A percentile compares a stretch with the other conserved stretches of the same genome.
These are phyloP conservation scores for Hetaerina titia DNA, from an alignment of 2,888 invertebrate genomes.

Conservation along the genomic window DNA sequence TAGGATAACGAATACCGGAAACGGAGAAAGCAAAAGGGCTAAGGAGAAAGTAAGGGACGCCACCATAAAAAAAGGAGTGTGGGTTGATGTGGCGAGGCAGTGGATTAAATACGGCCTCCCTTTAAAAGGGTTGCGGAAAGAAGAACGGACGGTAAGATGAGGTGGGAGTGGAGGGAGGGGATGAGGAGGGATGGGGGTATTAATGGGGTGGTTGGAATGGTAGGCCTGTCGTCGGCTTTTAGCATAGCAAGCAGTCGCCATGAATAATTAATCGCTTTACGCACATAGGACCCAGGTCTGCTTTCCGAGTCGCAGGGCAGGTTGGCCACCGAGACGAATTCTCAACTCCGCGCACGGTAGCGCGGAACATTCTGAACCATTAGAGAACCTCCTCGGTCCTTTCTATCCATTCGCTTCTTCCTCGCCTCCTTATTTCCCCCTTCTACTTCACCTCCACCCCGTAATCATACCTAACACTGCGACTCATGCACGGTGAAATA, in stretches of 20 bases:
- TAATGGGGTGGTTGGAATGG: not conserved
- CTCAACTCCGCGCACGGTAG: slow-evolving; percentile 34
- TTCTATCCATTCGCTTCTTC: not conserved
- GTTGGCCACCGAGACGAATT: slow-evolving; percentile 52
- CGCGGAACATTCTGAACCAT: slow-evolving; percentile 55
- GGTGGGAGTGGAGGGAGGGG: not conserved
- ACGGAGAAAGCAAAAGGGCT: not conserved
- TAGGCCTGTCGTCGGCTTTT: slow-evolving; percentile 56
- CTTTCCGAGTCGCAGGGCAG: slow-evolving; percentile 42
- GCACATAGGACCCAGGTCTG: slow-evolving; percentile 36
- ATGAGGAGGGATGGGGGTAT: slow-evolving; percentile 22
- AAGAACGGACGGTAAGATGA: slow-evolving; percentile 43
- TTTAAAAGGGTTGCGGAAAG: slow-evolving; percentile 45
- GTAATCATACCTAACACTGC: not conserved
- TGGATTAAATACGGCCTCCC: not conserved
- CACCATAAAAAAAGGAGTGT: not conserved
- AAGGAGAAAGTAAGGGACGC: not conserved
- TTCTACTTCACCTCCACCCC: not conserved
- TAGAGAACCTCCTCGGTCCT: not conserved
- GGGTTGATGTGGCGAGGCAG: not conserved
- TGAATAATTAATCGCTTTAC: slow-evolving; percentile 62
- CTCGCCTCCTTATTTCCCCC: not conserved
- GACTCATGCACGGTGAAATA: not conserved
- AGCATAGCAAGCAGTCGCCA: slow-evolving; percentile 56
- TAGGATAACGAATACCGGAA: not conserved